Evolutionary conservation across 2,113 vertebrate genomes (phyloP).

Genomic region (Mesitornis unicolor): DNA sequence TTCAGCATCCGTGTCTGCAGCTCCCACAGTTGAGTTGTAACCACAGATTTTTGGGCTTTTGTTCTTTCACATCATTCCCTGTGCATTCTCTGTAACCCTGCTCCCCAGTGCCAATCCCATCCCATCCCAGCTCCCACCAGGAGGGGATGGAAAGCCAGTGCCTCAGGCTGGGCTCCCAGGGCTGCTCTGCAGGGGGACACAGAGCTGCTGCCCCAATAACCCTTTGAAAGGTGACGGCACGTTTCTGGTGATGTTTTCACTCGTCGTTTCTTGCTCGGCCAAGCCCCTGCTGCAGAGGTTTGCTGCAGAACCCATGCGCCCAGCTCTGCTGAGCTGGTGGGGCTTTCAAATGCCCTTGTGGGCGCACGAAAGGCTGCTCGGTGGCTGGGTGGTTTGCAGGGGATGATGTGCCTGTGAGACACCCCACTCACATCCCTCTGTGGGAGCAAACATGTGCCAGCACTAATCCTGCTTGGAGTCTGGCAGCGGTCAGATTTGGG

Average conservation of each 20-base stretch:
- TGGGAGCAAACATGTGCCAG: accelerated
- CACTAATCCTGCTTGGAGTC: accelerated
- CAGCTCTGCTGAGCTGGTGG: accelerated
- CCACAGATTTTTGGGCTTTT: neutral
- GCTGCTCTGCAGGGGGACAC: neutral
- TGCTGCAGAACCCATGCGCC: neutral
- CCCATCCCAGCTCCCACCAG: neutral
- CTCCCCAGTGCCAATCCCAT: neutral
- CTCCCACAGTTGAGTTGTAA: neutral
- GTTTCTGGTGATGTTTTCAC: neutral
- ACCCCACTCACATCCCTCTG: accelerated
- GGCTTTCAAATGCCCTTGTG: accelerated
- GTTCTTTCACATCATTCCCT: neutral
- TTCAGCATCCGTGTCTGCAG: neutral
- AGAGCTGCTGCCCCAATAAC: neutral
- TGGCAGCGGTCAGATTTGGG: neutral
- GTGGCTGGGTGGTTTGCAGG: accelerated
- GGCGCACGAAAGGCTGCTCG: neutral
- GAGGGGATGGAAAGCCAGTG: neutral
- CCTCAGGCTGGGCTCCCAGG: neutral
- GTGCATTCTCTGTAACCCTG: neutral
- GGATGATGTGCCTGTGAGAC: neutral
- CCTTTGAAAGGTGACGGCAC: neutral
- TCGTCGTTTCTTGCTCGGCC: neutral
- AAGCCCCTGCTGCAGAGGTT: accelerated